Base-by-base conservation (phyloP, 2,888 invertebrate genomes). In the Enchytraeus crypticus region DNA sequence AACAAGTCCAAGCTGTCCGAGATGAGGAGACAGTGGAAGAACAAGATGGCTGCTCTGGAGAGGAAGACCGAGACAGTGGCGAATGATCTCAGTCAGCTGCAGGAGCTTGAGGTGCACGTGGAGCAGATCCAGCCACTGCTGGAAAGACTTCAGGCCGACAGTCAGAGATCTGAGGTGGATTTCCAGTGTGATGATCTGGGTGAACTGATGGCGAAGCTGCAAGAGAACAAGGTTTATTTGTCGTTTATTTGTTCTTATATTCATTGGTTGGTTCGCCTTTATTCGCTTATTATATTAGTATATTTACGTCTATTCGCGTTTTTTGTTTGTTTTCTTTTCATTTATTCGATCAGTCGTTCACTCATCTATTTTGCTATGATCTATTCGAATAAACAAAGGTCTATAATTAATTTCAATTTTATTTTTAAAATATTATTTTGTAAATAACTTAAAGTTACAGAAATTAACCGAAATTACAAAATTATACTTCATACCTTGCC, bases 111-210 rank as follows among this genome's bases (percentile, higher is more conserved):
- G 79, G 87, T 85, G 60, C 72, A 76, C 38, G 69, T 91, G 34
- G 84, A 87, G 63, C 86, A 88, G 77, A 84, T 92, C 53, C 87
- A 88, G 74, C 91, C 92, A 0, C 90, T 92, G 88, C 85, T 95
- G 60, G 89, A 29, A 18, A 26, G 23, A 27, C 30, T 57, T 3
- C 29, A 27, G 8, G 8, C 49, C 5, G 46, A 23, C 26, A n/a
- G 18, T 18, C 2, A 27, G 21, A 43, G 43, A 23, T 0, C 18
- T 2, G 30, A 11, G 8, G 46, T 26, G 26, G 21, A 18, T 2
- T 23, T 43, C 2, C n/a, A 27, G 30, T 57, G 43, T 30, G 57
- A 57, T 43, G 30, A 47, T 47, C 49, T 47, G 49, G 49, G 23
- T 8, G 26, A 23, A 8, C 21, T 47, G 49, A 8, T 47, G 8